A percentile compares a stretch with the other conserved stretches of the same genome.
These are phyloP conservation scores for Chromis chromis DNA, from an alignment of 2,797 vertebrate species.

Conservation along the genomic window DNA sequence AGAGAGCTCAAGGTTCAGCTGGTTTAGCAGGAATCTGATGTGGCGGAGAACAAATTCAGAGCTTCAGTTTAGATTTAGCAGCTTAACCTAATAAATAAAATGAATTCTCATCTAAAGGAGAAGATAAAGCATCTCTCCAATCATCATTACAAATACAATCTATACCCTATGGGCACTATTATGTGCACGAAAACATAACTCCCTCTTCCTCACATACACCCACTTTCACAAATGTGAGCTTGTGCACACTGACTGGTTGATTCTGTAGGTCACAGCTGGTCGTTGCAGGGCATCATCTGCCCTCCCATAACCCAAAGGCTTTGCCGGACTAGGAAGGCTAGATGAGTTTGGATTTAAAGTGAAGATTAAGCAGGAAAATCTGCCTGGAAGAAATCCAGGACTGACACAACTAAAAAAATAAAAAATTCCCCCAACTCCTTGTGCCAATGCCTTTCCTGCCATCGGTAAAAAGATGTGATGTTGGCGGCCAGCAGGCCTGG, in stretches of 20 bases:
- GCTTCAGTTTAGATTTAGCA: background rate
- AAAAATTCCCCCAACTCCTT: slow-evolving; percentile 45
- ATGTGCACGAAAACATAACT: background rate
- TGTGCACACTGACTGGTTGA: slow-evolving; percentile 42
- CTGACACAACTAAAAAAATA: slow-evolving; percentile 47
- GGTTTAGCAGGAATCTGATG: slow-evolving; percentile 20
- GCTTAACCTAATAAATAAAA: background rate
- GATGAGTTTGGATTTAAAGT: slow-evolving; percentile 78
- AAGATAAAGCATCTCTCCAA: background rate
- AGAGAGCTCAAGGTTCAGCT: slow-evolving; percentile 28
- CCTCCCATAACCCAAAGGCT: slow-evolving; percentile 60
- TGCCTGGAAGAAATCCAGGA: slow-evolving; percentile 71
- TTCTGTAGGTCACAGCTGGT: slow-evolving; percentile 72
- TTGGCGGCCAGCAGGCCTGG: slow-evolving; percentile 28
- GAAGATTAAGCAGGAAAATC: slow-evolving; percentile 79
- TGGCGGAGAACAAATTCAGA: background rate
- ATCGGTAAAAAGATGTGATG: slow-evolving; percentile 22
- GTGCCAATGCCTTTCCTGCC: slow-evolving; percentile 35
- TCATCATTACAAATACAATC: background rate
- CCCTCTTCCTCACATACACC: background rate
- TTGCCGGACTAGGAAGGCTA: slow-evolving; percentile 62
- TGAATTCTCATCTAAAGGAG: background rate
- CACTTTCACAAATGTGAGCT: background rate
- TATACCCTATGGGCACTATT: background rate
- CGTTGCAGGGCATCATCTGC: slow-evolving; percentile 55